A percentile compares a stretch with the other conserved stretches of the same genome.
Evolutionary conservation across 2,888 invertebrate species (phyloP).

Genomic region (Platypus cylindrus): DNA sequence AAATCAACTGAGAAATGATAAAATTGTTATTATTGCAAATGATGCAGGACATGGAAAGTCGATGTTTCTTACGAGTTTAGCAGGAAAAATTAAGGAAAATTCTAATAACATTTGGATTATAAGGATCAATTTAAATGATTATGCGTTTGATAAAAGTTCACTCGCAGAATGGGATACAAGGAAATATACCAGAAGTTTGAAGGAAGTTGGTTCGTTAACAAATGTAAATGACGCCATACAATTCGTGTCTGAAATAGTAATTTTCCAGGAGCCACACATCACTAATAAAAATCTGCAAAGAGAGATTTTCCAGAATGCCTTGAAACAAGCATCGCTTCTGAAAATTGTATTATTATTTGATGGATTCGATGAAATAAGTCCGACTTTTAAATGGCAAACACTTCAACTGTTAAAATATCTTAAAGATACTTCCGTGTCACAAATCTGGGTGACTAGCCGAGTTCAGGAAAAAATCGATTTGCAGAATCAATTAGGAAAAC

Average conservation of each 20-base stretch:
- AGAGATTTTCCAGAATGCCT: slow-evolving; percentile 4
- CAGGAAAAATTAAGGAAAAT: slow-evolving; percentile 2
- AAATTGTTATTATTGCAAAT: slow-evolving; percentile 8
- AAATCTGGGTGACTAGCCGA: slow-evolving; percentile 10
- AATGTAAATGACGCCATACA: slow-evolving; percentile 4
- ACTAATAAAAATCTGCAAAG: slow-evolving; percentile 6
- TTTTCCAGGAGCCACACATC: neutral
- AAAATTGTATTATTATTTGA: slow-evolving; percentile 8
- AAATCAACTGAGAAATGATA: neutral
- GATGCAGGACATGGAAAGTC: slow-evolving; percentile 11
- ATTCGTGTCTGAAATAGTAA: slow-evolving; percentile 7
- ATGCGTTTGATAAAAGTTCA: slow-evolving; percentile 7
- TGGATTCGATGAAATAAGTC: slow-evolving; percentile 11
- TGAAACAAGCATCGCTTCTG: neutral
- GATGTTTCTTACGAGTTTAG: slow-evolving; percentile 9
- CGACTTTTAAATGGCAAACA: slow-evolving; percentile 5
- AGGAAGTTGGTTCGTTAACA: slow-evolving; percentile 2
- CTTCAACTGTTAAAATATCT: slow-evolving; percentile 5
- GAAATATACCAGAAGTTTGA: slow-evolving; percentile 7
- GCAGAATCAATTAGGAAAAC: slow-evolving; percentile 4
- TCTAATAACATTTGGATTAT: slow-evolving; percentile 7
- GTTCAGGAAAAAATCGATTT: slow-evolving; percentile 6
- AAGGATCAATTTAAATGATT: slow-evolving; percentile 10
- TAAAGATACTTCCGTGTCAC: slow-evolving; percentile 1
- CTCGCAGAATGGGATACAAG: slow-evolving; percentile 2